phyloP scores from a whole-genome alignment of 2,797 vertebrate genomes.

The Pangasius djambal region DNA sequence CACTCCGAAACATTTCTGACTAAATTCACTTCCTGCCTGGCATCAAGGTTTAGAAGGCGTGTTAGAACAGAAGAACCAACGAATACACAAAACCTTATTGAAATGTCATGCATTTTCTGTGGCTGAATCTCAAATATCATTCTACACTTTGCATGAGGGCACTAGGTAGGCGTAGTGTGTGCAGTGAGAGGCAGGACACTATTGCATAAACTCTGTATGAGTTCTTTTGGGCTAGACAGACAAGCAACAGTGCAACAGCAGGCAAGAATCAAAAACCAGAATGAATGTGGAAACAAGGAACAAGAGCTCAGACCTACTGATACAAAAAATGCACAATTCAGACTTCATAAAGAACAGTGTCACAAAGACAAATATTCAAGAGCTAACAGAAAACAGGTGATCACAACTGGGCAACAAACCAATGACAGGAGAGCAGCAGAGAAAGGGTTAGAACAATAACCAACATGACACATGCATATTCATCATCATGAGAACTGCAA shows the following conservation, averaged over 20 bases:
- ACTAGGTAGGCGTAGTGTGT: conserved; percentile 8
- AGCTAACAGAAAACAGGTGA: background rate
- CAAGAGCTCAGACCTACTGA: background rate
- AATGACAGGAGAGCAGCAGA: background rate
- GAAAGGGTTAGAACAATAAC: background rate
- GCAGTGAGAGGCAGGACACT: background rate
- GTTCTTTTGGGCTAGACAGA: background rate
- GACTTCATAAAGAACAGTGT: background rate
- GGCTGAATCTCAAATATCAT: background rate
- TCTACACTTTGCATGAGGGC: background rate
- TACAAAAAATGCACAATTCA: background rate
- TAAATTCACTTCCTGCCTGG: background rate
- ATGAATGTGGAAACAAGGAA: background rate
- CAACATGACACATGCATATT: background rate
- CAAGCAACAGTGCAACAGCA: background rate
- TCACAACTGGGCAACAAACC: background rate
- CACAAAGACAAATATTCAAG: background rate
- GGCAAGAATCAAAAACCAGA: background rate
- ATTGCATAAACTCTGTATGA: background rate
- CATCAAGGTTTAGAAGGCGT: background rate
- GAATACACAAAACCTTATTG: background rate
- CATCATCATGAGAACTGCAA: background rate
- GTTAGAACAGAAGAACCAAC: background rate
- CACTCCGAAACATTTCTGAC: background rate
- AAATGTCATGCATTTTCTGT: background rate